A percentile compares a stretch with the other conserved stretches of the same genome.
phyloP scores from a whole-genome alignment of 2,113 vertebrate genomes.

The Mirza zaza region DNA sequence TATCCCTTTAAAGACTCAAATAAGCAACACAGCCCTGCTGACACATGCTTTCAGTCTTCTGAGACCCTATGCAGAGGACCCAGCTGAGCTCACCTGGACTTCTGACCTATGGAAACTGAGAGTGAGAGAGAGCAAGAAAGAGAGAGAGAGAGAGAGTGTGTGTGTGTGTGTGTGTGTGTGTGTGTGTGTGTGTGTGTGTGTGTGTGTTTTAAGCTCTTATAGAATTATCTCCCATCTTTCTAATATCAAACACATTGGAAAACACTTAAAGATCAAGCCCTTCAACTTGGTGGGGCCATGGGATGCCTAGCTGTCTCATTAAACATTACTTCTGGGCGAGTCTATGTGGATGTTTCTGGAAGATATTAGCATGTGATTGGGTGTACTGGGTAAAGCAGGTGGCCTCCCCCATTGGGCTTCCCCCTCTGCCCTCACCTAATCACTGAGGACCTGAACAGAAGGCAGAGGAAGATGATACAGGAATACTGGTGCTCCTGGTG shows the following conservation, averaged over 20 bases:
- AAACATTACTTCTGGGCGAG: not conserved
- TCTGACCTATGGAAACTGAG: not conserved
- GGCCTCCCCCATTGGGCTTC: not conserved
- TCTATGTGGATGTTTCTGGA: not conserved
- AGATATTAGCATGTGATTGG: not conserved
- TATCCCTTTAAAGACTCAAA: not conserved
- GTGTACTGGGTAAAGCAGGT: not conserved
- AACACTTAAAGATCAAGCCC: not conserved
- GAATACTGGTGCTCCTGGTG: not conserved
- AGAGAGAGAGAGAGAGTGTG: too few species aligned
- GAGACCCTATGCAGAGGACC: not conserved
- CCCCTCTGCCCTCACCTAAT: too few species aligned
- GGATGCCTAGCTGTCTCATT: not conserved
- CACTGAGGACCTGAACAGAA: not conserved
- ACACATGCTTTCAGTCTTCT: not conserved
- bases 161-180: too few species aligned
- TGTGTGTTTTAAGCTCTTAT: not conserved
- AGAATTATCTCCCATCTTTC: not conserved
- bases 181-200: too few species aligned
- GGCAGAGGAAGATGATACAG: not conserved
- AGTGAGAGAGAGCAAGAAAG: too few species aligned
- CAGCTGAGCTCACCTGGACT: not conserved
- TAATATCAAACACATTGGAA: not conserved
- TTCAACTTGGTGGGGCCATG: not conserved
- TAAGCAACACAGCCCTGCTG: not conserved